Conservation (phyloP, 2,888 invertebrate species). For the Noctua janthina region DNA sequence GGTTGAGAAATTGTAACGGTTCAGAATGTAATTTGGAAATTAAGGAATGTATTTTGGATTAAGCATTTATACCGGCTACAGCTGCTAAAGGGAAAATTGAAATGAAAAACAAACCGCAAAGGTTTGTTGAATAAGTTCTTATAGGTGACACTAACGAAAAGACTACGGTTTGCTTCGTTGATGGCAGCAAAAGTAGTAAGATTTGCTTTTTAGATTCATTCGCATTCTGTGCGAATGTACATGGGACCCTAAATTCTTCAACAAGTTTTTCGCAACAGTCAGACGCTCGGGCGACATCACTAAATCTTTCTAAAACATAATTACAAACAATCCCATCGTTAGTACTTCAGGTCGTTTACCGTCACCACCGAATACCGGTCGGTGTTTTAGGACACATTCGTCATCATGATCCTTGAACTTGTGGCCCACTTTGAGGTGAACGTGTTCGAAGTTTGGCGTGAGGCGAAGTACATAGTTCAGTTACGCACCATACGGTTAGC, state of each 20-base stretch:
- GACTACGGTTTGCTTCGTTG: neutral
- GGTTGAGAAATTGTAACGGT: neutral
- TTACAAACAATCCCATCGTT: conserved; percentile 41
- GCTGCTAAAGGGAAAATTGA: neutral
- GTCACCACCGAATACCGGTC: conserved; percentile 60
- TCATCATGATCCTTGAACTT: conserved; percentile 77
- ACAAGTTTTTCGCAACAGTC: too few relatives aligned
- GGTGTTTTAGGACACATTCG: conserved; percentile 66
- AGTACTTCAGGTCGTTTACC: conserved; percentile 66
- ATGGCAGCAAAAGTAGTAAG: neutral
- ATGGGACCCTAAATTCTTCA: neutral
- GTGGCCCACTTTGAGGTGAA: conserved; percentile 72
- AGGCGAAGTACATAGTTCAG: conserved; percentile 36
- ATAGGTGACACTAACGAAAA: neutral
- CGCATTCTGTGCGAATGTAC: neutral
- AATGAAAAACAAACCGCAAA: neutral
- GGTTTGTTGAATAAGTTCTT: neutral
- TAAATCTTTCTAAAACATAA: conserved; percentile 9
- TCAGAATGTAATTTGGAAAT: neutral
- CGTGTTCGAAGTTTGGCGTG: conserved; percentile 49
- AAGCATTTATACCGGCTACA: neutral
- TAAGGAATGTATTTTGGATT: too few relatives aligned
- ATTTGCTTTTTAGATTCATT: neutral
- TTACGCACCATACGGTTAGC: conserved; percentile 37
- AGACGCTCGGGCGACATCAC: neutral